Evolutionary conservation across 2,888 invertebrate genomes (phyloP).

Genomic region (Tiliacea citrago): DNA sequence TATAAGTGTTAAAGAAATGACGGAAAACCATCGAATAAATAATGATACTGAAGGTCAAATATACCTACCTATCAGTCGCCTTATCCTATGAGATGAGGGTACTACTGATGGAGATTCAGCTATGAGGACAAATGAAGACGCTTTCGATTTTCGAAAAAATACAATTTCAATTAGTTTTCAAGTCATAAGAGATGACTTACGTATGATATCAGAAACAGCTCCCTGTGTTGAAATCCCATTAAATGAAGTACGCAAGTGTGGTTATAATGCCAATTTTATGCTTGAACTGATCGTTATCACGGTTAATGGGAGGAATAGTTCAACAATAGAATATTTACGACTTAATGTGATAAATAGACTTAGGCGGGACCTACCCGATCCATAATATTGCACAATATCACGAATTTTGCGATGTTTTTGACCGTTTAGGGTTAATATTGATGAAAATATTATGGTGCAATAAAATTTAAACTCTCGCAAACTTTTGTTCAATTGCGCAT

Average conservation of each 20-base stretch:
- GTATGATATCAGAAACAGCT: background rate
- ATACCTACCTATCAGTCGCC: background rate
- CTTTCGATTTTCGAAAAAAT: background rate
- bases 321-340: constrained; percentile 52
- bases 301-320: constrained; percentile 31
- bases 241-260: background rate
- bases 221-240: background rate
- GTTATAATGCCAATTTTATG: constrained; percentile 22
- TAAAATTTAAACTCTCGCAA: too few species aligned
- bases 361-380: too few species aligned
- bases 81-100: background rate
- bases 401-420: too few species aligned
- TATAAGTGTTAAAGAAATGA: background rate
- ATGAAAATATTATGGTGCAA: too few species aligned
- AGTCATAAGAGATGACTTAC: background rate
- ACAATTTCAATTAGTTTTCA: background rate
- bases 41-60: background rate
- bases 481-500: too few species aligned
- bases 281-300: constrained; percentile 27
- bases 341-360: constrained; percentile 37
- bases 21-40: background rate
- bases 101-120: background rate
- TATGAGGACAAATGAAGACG: background rate
- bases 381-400: too few species aligned
- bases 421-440: too few species aligned